Conservation (phyloP, 2,797 vertebrate species). For the Enteromius argenteus region DNA sequence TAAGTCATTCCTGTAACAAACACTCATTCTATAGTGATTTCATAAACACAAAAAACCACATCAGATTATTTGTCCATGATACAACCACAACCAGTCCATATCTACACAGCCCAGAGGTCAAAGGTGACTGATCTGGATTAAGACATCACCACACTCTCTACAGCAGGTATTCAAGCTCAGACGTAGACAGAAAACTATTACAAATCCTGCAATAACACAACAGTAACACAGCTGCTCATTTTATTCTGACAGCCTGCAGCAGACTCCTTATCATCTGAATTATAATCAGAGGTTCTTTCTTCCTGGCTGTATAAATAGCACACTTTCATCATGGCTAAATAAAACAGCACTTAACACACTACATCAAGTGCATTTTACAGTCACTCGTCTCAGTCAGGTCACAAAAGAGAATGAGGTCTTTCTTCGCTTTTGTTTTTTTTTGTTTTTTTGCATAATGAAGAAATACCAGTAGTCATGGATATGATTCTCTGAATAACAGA, state of each 20-base stretch:
- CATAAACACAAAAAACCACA: background rate
- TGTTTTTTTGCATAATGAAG: background rate
- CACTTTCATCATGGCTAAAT: constrained; percentile 39
- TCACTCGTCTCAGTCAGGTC: constrained; percentile 22
- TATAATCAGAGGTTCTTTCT: constrained; percentile 46
- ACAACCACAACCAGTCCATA: background rate
- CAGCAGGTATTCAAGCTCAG: background rate
- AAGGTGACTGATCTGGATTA: background rate
- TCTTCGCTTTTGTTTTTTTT: background rate
- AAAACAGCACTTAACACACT: constrained; percentile 37
- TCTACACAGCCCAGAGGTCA: background rate
- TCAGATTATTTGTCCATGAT: background rate
- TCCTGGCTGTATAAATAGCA: constrained; percentile 33
- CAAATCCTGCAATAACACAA: constrained; percentile 19
- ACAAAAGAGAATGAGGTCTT: constrained; percentile 1
- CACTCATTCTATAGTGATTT: constrained; percentile 1
- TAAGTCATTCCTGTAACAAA: background rate
- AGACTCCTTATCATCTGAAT: constrained; percentile 53
- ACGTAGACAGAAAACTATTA: constrained; percentile 24
- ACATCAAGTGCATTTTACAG: constrained; percentile 31
- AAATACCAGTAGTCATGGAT: background rate
- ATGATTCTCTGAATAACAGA: background rate
- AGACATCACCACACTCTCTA: background rate
- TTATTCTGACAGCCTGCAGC: constrained; percentile 41
- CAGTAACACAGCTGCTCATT: constrained; percentile 12